Evolutionary conservation across 2,113 vertebrate species (phyloP).

Genomic region (Nannospalax galili): DNA sequence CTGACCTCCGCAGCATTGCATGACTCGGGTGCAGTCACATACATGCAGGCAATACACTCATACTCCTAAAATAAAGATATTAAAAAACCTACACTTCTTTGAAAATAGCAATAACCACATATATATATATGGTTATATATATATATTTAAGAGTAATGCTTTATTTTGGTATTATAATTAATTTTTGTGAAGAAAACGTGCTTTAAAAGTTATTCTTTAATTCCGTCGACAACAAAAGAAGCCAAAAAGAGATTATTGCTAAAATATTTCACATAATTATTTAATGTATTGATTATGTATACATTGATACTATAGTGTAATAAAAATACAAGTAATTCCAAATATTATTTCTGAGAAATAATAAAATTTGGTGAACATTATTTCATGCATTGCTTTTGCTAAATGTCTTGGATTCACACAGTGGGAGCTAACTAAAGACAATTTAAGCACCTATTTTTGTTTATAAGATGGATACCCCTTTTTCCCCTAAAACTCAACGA

Average conservation of each 20-base stretch:
- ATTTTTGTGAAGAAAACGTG: background rate
- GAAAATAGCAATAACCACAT: background rate
- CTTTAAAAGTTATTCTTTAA: constrained; percentile 24
- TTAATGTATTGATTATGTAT: background rate
- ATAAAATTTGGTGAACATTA: background rate
- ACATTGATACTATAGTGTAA: background rate
- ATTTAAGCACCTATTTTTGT: background rate
- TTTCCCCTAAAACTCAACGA: constrained; percentile 50
- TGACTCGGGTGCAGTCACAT: no score
- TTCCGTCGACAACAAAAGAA: constrained; percentile 18
- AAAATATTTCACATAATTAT: constrained; percentile 13
- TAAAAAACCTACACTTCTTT: no score
- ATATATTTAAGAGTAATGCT: background rate
- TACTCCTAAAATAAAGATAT: no score
- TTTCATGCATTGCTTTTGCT: constrained; percentile 46
- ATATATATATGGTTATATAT: constrained; percentile 36
- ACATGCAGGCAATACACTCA: no score
- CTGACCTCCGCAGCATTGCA: no score
- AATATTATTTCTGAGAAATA: constrained; percentile 35
- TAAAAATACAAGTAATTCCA: constrained; percentile 20
- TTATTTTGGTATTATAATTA: constrained; percentile 17
- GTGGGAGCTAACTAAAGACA: background rate
- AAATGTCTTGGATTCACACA: constrained; percentile 19
- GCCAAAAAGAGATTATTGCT: background rate
- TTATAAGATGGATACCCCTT: background rate